Conservation (phyloP, 2,797 vertebrate species). For the Pantherophis alleghaniensis region DNA sequence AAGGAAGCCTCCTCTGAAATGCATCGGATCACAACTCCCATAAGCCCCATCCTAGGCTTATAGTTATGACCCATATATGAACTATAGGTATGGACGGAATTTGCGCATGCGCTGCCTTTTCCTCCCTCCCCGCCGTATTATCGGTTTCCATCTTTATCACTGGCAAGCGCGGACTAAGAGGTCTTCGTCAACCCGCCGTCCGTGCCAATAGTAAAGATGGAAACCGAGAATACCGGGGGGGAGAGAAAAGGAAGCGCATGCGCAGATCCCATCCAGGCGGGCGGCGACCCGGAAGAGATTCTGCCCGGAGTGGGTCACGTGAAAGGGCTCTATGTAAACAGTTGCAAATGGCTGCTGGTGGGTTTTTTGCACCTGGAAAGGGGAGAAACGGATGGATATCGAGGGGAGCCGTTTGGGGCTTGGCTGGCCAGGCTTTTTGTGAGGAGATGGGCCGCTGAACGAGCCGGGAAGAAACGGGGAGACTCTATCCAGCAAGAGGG, state of each 20-base stretch:
- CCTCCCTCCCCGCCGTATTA: too few species aligned
- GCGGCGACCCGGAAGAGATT: not conserved
- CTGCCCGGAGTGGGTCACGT: not conserved
- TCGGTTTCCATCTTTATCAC: not conserved
- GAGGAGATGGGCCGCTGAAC: too few species aligned
- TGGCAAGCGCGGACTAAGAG: too few species aligned
- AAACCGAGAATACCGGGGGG: too few species aligned
- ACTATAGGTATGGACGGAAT: not conserved
- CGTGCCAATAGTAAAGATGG: not conserved
- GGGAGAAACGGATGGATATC: not conserved
- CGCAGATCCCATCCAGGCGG: fast-evolving
- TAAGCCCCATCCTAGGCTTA: not conserved
- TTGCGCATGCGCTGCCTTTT: not conserved
- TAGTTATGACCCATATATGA: not conserved
- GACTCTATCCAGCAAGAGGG: not conserved
- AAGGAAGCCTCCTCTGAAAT: not conserved
- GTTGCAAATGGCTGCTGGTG: not conserved
- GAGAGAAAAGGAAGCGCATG: fast-evolving
- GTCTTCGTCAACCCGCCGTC: too few species aligned
- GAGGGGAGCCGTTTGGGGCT: not conserved
- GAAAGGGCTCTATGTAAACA: not conserved
- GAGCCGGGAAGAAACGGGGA: not conserved
- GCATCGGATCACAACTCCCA: not conserved
- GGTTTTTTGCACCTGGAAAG: not conserved
- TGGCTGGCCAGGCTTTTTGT: not conserved